Evolutionary conservation across 2,113 vertebrate genomes (phyloP), one percentile per base, ranked within the genome.

Genomic region (Desmodus rotundus): DNA sequence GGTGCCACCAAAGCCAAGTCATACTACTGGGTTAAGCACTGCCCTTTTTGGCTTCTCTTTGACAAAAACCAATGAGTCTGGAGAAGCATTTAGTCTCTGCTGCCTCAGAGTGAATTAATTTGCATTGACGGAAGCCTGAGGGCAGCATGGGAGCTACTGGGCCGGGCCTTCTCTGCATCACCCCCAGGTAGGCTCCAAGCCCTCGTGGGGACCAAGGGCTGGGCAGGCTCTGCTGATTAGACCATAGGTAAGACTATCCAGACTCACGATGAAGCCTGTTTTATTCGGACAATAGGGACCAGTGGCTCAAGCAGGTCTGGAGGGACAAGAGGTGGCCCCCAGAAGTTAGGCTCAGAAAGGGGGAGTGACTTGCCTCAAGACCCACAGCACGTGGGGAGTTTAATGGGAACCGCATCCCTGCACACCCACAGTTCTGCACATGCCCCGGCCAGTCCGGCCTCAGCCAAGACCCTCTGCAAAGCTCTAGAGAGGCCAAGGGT

Each of bases 81-180:
- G 89, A 91, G 94, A 82, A 33, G 12, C n/a, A 0, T 31, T 90
- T 54, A 28, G 24, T 86, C 28, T 26, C 89, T 28, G 77, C 91
- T 36, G 73, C 85, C 88, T 91, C 15, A 16, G 72, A 96, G 88
- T 81, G 86, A 82, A 54, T 33, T 96, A 95, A 97, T 97, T 74
- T 83, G 88, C 88, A 31, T 33, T 96, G 97, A 97, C 97, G 96
- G 97, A 70, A 88, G 93, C 97, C 97, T 28, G 82, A 86, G 94
- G 97, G 93, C 96, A 95, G 97, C 97, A 96, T n/a, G 86, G 89
- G 76, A 96, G 94, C 93, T 89, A 5, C 94, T 47, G 95, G 81
- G 96, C 83, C 77, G 0, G 54, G 36, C 56, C 58, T 89, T 45
- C 38, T 45, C 58, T 28, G 58, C 6, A 2, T 58, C 20, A 0